phyloP scores from a whole-genome alignment of 2,888 invertebrate species.

The Enchytraeus crypticus region DNA sequence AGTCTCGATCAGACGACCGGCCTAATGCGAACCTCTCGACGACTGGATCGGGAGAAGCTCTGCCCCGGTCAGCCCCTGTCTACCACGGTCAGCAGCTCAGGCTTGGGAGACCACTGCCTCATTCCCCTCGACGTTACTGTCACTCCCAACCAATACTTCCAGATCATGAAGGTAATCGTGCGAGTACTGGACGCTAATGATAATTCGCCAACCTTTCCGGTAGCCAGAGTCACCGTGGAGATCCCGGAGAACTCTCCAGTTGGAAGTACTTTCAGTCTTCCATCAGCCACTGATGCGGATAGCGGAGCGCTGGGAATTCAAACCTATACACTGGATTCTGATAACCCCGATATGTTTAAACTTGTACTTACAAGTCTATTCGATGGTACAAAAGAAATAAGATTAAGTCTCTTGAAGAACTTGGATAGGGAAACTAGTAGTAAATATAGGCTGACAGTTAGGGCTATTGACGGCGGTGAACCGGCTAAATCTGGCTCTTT shows the following conservation, averaged over 20 bases:
- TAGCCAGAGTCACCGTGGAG: neutral
- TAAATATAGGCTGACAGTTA: conserved; percentile 3
- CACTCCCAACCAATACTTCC: conserved; percentile 10
- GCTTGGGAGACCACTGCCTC: neutral
- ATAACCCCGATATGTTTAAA: conserved; percentile 13
- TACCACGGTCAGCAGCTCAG: neutral
- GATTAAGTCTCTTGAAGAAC: neutral
- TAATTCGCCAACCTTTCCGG: conserved; percentile 15
- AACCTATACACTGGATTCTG: conserved; percentile 13
- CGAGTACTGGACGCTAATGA: conserved; percentile 21
- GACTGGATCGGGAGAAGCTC: neutral
- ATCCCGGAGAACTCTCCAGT: conserved; percentile 16
- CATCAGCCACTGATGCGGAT: conserved; percentile 18
- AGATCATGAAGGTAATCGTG: conserved; percentile 12
- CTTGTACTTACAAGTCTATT: conserved; percentile 13
- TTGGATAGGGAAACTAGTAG: conserved; percentile 10
- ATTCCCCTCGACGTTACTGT: neutral
- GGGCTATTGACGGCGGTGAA: conserved; percentile 10
- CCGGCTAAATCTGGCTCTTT: conserved; percentile 11
- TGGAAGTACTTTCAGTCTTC: conserved; percentile 11
- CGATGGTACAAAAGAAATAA: conserved; percentile 40
- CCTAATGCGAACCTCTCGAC: neutral
- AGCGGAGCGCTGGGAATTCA: conserved; percentile 16
- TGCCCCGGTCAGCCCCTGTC: neutral
- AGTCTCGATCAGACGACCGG: conserved; percentile 4